Evolutionary conservation across 2,888 invertebrate species (phyloP), one percentile per base, ranked within the genome.

Genomic region (Masnerella sp.): DNA sequence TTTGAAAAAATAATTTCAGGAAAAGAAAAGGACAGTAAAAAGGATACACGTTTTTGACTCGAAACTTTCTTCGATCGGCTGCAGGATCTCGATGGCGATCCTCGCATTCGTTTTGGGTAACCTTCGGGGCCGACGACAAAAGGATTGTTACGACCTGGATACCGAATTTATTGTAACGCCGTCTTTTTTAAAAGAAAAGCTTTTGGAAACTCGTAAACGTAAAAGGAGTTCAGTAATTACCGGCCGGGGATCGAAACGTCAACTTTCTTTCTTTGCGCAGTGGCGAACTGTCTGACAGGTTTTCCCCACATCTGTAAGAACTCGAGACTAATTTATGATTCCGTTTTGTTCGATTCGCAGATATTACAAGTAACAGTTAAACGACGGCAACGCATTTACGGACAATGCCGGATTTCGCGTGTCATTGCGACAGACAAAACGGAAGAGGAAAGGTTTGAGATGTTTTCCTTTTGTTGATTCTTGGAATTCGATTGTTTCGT

Each of bases 191-290:
- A 52, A 11, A 49, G 40, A 59, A 38, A 59, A 36, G 28, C n/a
- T 42, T 49, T 34, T 5, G 42, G 5, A 2, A 25, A 22, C 20
- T 36, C 12, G 18, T 20, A 43, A 59, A 68, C 68, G 59, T 52
- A 61, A 69, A 69, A 69, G 69, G 69, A 69, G 69, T 69, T 69
- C 61, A 40, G 52, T 28, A 52, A 38, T 54, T 28, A 47, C 54
- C 28, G 18, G 45, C 22, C n/a, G n/a, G n/a, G 0, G 11, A 7
- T 52, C 47, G 4, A 59, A 61, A 61, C 69, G 52, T 61, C 61
- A 69, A 69, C 59, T 58, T 68, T 68, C 61, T 47, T 64, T 43
- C 36, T 42, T 17, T n/a, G 15, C 15, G 17, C 9, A 51, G 40
- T 47, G 34, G 43, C 34, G 34, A 59, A 18, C 15, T 32, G 9